Evolutionary conservation across 2,888 invertebrate species (phyloP), one percentile per base, ranked within the genome.

Genomic region (Platycnemis pennipes): DNA sequence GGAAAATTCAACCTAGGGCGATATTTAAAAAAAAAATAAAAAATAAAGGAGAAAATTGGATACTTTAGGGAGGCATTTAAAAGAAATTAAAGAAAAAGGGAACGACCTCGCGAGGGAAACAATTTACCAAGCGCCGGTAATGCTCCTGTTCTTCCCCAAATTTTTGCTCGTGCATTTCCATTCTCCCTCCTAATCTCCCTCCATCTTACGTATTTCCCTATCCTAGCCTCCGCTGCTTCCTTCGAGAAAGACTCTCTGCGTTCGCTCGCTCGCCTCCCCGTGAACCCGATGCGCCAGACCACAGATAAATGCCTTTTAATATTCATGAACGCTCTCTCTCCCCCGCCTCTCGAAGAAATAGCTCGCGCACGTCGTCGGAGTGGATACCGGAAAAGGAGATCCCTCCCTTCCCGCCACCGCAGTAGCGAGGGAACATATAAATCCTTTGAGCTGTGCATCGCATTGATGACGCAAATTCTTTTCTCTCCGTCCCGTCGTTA

Each of bases 301-400:
- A 13, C 42, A 91, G 91, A 91, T 63, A 91, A 91, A 91, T 91
- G 91, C 91, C 91, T 69, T 91, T 91, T 63, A 91, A 91, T 91
- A 91, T 91, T 91, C 91, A 91, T 91, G 91, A 91, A 44, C 56
- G 56, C 31, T n/a, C 44, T 16, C 89, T 89, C 89, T 88, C 45
- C 56, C 49, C 16, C 56, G 1, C 37, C 56, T 37, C 53, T 31
- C 63, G n/a, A n/a, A 63, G 63, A 63, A 91, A 91, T 69, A 87
- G 87, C 87, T 87, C 87, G 45, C 87, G 63, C 91, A 26, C 88
- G 26, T 53, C n/a, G 44, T 45, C 45, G 37, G 63, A 91, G 56
- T 63, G 77, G 63, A 91, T 63, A 45, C 45, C 49, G 53, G 53
- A n/a, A 77, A 26, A 37, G 26, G 77, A 87, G 87, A 87, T 13